These are phyloP conservation scores for Mesochorus sp. DNA, from an alignment of 2,888 invertebrate genomes.

Conservation along the genomic window DNA sequence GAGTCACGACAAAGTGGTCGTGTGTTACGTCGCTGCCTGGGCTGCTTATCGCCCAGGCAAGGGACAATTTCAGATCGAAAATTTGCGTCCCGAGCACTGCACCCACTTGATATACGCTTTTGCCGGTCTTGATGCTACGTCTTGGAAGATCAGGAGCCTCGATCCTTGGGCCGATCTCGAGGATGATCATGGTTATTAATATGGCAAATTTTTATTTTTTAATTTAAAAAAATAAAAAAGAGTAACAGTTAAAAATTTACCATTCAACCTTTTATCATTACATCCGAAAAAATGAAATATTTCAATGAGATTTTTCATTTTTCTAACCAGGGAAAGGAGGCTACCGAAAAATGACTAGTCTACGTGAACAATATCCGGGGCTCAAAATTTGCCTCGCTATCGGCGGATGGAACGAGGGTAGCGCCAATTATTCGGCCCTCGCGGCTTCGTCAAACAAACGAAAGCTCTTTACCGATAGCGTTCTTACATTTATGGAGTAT, in stretches of 20 bases:
- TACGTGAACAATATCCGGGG: slow-evolving; percentile 88
- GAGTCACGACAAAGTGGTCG: slow-evolving; percentile 88
- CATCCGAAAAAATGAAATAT: slow-evolving; percentile 2
- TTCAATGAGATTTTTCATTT: background rate
- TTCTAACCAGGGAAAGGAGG: slow-evolving; percentile 77
- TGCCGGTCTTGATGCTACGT: slow-evolving; percentile 88
- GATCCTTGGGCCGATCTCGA: slow-evolving; percentile 91
- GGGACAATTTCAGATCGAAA: slow-evolving; percentile 86
- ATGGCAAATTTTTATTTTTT: slow-evolving; percentile 1
- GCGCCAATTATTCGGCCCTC: slow-evolving; percentile 87
- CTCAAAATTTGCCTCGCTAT: slow-evolving; percentile 90
- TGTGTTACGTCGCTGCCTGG: slow-evolving; percentile 92
- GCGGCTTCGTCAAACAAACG: slow-evolving; percentile 86
- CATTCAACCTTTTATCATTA: too few relatives aligned
- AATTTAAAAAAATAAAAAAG: background rate
- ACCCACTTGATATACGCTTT: slow-evolving; percentile 93
- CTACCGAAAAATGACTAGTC: slow-evolving; percentile 86
- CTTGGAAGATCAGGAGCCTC: slow-evolving; percentile 87
- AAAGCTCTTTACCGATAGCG: slow-evolving; percentile 87
- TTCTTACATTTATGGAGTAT: slow-evolving; percentile 87
- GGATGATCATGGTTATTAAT: slow-evolving; percentile 88
- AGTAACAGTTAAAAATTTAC: background rate
- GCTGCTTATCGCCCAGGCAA: slow-evolving; percentile 88
- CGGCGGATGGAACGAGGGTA: slow-evolving; percentile 97
- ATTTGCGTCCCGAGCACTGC: slow-evolving; percentile 89